Evolutionary conservation across 2,888 invertebrate species (phyloP).

Genomic region (Cheilosia urbana): DNA sequence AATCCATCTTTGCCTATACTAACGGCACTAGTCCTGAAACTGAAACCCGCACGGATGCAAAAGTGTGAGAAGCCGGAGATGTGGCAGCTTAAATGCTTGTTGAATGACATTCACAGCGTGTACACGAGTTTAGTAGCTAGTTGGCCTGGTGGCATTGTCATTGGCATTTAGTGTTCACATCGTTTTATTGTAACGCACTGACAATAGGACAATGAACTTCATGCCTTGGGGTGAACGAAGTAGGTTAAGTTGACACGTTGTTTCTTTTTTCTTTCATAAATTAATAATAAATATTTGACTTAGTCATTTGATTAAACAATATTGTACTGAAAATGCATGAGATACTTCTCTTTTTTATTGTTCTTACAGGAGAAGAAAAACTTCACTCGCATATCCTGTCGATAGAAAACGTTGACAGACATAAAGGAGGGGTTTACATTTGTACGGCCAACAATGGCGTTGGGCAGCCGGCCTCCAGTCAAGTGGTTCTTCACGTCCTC

Average conservation of each 20-base stretch:
- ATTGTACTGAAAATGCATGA: slow-evolving; percentile 15
- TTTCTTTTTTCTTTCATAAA: background rate
- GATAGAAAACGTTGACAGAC: slow-evolving; percentile 87
- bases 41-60: background rate
- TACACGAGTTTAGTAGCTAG: slow-evolving; percentile 13
- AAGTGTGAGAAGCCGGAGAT: slow-evolving; percentile 39
- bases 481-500: slow-evolving; percentile 86
- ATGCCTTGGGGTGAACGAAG: background rate
- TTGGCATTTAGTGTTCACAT: background rate
- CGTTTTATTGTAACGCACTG: slow-evolving; percentile 5
- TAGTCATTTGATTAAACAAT: background rate
- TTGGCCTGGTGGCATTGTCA: slow-evolving; percentile 5
- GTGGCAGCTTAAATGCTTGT: slow-evolving; percentile 57
- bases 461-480: slow-evolving; percentile 86
- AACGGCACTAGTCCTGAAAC: slow-evolving; percentile 25
- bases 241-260: background rate
- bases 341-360: slow-evolving; percentile 32
- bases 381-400: slow-evolving; percentile 86
- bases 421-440: slow-evolving; percentile 87
- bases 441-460: slow-evolving; percentile 87
- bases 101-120: slow-evolving; percentile 46
- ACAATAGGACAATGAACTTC: slow-evolving; percentile 11
- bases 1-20: slow-evolving; percentile 59
- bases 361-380: slow-evolving; percentile 86
- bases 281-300: slow-evolving; percentile 27